Percentiles rank a stretch among this genome's conserved stretches.
phyloP scores from a whole-genome alignment of 1,140 invertebrate genomes.

The Lerema accius region DNA sequence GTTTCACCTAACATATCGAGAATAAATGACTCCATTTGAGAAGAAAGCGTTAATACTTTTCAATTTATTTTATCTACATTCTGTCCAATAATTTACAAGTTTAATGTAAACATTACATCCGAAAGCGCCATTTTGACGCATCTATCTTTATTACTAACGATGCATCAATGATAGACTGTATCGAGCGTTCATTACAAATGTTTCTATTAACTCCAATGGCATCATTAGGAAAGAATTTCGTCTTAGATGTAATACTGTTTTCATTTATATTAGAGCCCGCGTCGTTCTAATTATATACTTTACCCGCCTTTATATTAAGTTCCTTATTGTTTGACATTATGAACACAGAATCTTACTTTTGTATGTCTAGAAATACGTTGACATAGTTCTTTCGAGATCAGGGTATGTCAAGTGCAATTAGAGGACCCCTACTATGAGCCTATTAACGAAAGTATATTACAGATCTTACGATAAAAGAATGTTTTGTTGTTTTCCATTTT shows the following conservation, averaged over 20 bases:
- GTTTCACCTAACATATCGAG: conserved; percentile 11
- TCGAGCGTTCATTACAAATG: conserved; percentile 30
- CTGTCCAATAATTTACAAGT: conserved; percentile 25
- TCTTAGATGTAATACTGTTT: conserved; percentile 4
- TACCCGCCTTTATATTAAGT: conserved; percentile 4
- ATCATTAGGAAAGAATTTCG: conserved; percentile 48
- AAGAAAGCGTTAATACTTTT: conserved; percentile 26
- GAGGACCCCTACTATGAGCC: conserved; percentile 22
- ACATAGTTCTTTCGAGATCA: conserved; percentile 41
- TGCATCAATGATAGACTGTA: conserved; percentile 37
- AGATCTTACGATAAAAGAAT: conserved; percentile 21
- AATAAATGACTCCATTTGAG: conserved; percentile 19
- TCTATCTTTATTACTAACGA: conserved; percentile 37
- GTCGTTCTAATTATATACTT: conserved; percentile 8
- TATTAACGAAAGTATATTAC: conserved; percentile 29
- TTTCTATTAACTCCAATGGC: conserved; percentile 39
- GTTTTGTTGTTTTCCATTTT: conserved; percentile 26
- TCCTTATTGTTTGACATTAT: neutral
- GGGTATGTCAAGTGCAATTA: conserved; percentile 56
- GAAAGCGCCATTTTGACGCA: conserved; percentile 25
- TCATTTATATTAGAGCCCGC: neutral
- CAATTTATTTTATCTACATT: conserved; percentile 21
- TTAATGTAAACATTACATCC: conserved; percentile 31
- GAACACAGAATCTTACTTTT: conserved; percentile 4
- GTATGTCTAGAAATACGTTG: conserved; percentile 12